Base-by-base conservation (phyloP, 2,113 vertebrate genomes). In the Pimephales promelas region DNA sequence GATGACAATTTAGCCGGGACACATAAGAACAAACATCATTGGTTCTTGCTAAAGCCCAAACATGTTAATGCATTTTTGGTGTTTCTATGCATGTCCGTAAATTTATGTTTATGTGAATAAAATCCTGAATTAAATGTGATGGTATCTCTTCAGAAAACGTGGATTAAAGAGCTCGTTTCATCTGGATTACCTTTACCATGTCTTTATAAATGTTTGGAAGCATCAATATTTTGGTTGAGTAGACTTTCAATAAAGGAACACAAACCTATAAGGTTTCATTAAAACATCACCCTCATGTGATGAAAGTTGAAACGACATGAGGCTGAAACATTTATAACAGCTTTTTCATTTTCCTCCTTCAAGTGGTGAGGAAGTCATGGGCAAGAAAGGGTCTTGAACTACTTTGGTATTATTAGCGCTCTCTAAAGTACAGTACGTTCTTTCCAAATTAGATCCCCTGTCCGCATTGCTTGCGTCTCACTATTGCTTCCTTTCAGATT, bases 391-490 rank as follows among this genome's bases (percentile, higher is more conserved):
- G 57, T 57, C 40, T 83, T 70, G 52, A 79, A 73, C 57, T 26
- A 45, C 71, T 64, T 45, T 61, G 83, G 85, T 87, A 90, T 86
- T 87, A 87, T 89, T 89, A 84, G 84, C 76, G 52, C 73, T 83
- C 66, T 52, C 74, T 79, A 70, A 66, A 81, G 83, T 86, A 91
- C 84, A 2, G 45, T 57, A 86, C 89, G 89, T 88, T 89, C 88
- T 79, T 83, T 66, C 20, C 49, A 74, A 77, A 86, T 68, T 81
- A 80, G 82, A 79, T 80, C 56, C 62, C 49, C 26, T 28, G 24
- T 10, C 22, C 24, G 18, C 28, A 56, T 36, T 26, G 6, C 61
- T 62, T 47, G 56, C 78, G 45, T 57, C 57, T 57, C 22, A 16
- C 43, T 10, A 26, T 45, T 40, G 43, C 14, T 40, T 78, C 56